Evolutionary conservation across 2,113 vertebrate genomes (phyloP), one percentile per base, ranked within the genome.

Genomic region (Podarcis muralis): DNA sequence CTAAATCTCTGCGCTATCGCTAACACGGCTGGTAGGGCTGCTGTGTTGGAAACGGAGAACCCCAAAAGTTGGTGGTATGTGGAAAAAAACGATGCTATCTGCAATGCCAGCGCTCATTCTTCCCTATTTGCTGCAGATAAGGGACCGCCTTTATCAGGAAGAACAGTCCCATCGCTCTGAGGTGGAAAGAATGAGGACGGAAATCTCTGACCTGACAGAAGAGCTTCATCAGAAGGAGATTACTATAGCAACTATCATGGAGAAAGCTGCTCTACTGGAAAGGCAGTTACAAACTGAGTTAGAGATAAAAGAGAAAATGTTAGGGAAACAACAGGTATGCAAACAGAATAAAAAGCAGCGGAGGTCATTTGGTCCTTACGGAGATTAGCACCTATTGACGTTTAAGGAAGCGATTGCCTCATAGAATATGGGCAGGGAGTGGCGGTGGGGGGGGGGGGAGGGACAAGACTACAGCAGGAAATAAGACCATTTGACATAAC

Each of bases 161-260:
- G 93, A 95, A 89, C 94, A 93, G 85, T 92, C 92, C 87, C 94
- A 83, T n/a, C 8, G 72, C 89, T 94, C 91, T 84, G 95, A 96
- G 92, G 94, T 96, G 92, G 94, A 97, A 88, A 95, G 95, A 93
- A 95, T 97, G 95, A 95, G 92, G 93, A 96, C 77, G 12, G 96
- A 96, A 94, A 96, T 97, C 94, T 96, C 94, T 85, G 96, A 96
- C 93, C 96, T 97, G 82, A 96, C 95, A 72, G 95, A 96, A 89
- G 95, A 97, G 93, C 96, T 97, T 90, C 96, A 96, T 93, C 96
- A 96, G 94, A 97, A 97, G 93, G 96, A 98, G 86, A 95, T 96
- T 92, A 96, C 97, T 94, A 97, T 97, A 96, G 96, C 97, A 96
- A 96, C 97, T 93, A 94, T 97, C 94, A 96, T 94, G 95, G 95